Evolutionary conservation across 2,797 vertebrate species (phyloP).

Genomic region (Chaunax sp.): DNA sequence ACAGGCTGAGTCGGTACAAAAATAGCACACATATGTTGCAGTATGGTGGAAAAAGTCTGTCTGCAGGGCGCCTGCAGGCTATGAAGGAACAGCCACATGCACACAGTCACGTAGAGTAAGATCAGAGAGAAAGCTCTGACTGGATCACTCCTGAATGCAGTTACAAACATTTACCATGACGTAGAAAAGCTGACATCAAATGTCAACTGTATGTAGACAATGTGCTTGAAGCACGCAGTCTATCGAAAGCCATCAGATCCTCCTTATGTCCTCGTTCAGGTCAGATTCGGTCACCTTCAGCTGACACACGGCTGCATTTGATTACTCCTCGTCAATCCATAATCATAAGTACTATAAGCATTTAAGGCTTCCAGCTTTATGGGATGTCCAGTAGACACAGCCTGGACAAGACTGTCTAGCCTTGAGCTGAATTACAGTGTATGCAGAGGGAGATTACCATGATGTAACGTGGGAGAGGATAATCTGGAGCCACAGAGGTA

Average conservation of each 20-base stretch:
- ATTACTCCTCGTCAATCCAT: constrained; percentile 38
- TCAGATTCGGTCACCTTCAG: constrained; percentile 17
- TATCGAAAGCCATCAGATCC: constrained; percentile 15
- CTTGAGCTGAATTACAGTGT: constrained; percentile 26
- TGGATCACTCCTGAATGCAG: neutral
- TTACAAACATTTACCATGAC: neutral
- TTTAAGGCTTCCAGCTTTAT: constrained; percentile 37
- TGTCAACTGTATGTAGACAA: neutral
- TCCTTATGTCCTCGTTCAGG: constrained; percentile 1
- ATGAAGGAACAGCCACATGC: neutral
- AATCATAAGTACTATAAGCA: constrained; percentile 14
- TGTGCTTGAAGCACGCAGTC: neutral
- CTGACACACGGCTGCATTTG: constrained; percentile 1
- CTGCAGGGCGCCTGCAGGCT: constrained; percentile 17
- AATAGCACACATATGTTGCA: constrained; percentile 25
- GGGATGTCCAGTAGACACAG: constrained; percentile 17
- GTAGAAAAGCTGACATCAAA: neutral
- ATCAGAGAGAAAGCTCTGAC: neutral
- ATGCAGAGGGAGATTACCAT: constrained; percentile 17
- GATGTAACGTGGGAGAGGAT: constrained; percentile 52
- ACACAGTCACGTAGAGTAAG: constrained; percentile 1
- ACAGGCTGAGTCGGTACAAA: constrained; percentile 10
- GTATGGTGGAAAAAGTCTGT: neutral
- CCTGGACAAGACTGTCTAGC: neutral
- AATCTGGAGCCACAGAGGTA: constrained; percentile 33